These are phyloP conservation scores for Eucriotettix oculatus DNA, from an alignment of 2,888 invertebrate genomes.

Conservation along the genomic window DNA sequence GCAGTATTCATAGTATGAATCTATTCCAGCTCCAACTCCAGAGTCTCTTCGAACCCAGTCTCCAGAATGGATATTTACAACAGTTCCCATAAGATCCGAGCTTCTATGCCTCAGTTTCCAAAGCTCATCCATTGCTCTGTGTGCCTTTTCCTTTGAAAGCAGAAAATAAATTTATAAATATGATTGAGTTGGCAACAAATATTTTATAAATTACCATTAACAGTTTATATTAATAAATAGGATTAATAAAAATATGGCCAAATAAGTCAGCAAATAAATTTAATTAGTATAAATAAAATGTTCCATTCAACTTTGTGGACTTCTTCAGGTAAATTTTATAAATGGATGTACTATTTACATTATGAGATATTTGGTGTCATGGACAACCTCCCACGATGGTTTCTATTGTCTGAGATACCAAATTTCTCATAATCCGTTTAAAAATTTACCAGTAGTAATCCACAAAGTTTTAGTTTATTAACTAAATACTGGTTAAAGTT, in stretches of 20 bases:
- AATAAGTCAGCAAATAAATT: too few relatives aligned
- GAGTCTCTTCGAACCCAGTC: slow-evolving; percentile 95
- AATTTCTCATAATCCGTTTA: too few relatives aligned
- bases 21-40: slow-evolving; percentile 97
- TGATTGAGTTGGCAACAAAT: background rate
- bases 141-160: slow-evolving; percentile 57
- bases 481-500: too few relatives aligned
- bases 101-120: slow-evolving; percentile 87
- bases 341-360: too few relatives aligned
- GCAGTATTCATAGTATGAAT: slow-evolving; percentile 97
- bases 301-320: too few relatives aligned
- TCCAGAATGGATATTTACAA: slow-evolving; percentile 92
- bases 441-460: too few relatives aligned
- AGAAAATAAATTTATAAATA: slow-evolving; percentile 2
- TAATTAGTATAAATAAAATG: too few relatives aligned
- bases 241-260: background rate
- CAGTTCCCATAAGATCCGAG: slow-evolving; percentile 91
- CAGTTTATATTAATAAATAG: background rate
- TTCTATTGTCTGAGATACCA: too few relatives aligned
- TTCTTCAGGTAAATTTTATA: too few relatives aligned
- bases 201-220: background rate
- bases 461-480: too few relatives aligned
- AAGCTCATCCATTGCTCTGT: slow-evolving; percentile 88
- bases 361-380: too few relatives aligned
- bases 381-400: too few relatives aligned